phyloP scores from a whole-genome alignment of 2,888 invertebrate genomes.

The Nomada fucata region DNA sequence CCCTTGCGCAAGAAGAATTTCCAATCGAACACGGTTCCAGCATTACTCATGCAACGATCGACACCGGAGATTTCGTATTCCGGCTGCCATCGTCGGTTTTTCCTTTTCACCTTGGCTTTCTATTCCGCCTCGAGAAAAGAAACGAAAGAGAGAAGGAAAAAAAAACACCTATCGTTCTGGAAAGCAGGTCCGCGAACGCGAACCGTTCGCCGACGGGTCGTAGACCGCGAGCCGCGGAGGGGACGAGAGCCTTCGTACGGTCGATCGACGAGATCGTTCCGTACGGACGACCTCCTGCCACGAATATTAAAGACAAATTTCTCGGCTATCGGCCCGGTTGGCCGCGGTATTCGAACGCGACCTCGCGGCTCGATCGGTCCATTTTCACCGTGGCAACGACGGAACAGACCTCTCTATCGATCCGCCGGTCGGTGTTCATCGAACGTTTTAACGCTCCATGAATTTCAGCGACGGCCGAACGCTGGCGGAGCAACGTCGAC shows the following conservation, averaged over 20 bases:
- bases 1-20: constrained; percentile 10
- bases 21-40: constrained; percentile 4
- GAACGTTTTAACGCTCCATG: constrained; percentile 47
- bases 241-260: constrained; percentile 33
- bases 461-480: constrained; percentile 58
- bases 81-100: constrained; percentile 9
- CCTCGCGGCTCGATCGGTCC: constrained; percentile 25
- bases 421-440: constrained; percentile 32
- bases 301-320: constrained; percentile 71
- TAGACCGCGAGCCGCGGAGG: not conserved
- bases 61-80: constrained; percentile 15
- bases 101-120: constrained; percentile 41
- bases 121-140: constrained; percentile 3
- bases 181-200: constrained; percentile 30
- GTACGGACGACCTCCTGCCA: constrained; percentile 71
- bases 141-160: not conserved
- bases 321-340: constrained; percentile 42
- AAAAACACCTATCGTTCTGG: constrained; percentile 5
- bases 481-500: constrained; percentile 50
- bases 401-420: constrained; percentile 48
- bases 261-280: constrained; percentile 54
- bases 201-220: constrained; percentile 27
- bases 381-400: constrained; percentile 24
- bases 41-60: not conserved
- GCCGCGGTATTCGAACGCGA: not conserved